Evolutionary conservation across 2,113 vertebrate genomes (phyloP), one percentile per base, ranked within the genome.

Genomic region (Galemys pyrenaicus): DNA sequence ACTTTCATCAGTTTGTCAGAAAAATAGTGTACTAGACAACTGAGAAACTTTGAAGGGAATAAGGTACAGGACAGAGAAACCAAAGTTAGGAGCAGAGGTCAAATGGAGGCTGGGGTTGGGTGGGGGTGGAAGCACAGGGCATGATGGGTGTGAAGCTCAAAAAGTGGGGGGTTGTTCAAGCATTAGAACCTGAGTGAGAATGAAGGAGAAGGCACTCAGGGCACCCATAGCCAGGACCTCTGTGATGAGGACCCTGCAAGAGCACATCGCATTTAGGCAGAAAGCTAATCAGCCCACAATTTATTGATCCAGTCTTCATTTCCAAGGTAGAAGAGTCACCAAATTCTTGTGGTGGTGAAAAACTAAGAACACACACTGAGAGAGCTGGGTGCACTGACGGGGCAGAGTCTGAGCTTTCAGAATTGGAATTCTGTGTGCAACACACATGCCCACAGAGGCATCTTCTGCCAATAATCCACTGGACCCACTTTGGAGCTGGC

Each of bases 301-400:
- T 30, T n/a, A 74, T 11, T 0, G 32, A 20, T 11, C 11, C 8
- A 4, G 9, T 80, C 11, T 74, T 22, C 41, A 10, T 60, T 56
- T 70, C n/a, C 58, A 67, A 77, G 19, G 32, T 41, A 13, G 12
- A 60, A 62, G 32, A 39, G 4, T 28, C 15, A 28, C 12, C 13
- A 15, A 11, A 12, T 1, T 1, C 6, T 35, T 3, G 9, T 26
- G 46, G 28, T 13, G 30, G n/a, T 37, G 39, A 51, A 75, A 83
- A n/a, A 32, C 28, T 22, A 15, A n/a, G 26, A 9, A 28, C 9
- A 49, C 7, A 24, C 44, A 9, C 28, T 17, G 37, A 46, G 8
- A 46, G 8, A 46, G 3, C 0, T 1, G 2, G 37, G 19, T 12
- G 24, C 32, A 0, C 24, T 2, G 28, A 16, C 37, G n/a, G 13